Conservation (phyloP, 2,888 invertebrate species). For the Hypomecis punctinalis region DNA sequence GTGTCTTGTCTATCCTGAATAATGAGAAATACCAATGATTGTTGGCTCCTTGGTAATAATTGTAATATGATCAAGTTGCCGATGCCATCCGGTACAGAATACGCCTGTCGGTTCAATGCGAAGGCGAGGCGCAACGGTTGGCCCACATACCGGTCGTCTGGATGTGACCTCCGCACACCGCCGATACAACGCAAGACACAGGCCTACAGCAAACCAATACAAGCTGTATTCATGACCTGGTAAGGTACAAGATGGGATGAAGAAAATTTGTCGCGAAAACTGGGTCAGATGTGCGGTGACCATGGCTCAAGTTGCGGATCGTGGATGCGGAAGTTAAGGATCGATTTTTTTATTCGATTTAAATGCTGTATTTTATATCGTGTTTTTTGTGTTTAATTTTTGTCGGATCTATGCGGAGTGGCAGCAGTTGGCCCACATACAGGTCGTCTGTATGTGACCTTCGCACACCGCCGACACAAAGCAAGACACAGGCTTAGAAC, state of each 20-base stretch:
- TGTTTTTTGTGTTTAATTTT: too few relatives aligned
- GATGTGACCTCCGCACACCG: conserved; percentile 73
- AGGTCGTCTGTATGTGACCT: too few relatives aligned
- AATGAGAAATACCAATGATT: too few relatives aligned
- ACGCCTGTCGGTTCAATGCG: conserved; percentile 43
- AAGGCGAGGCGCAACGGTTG: conserved; percentile 61
- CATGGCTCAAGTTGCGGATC: not conserved
- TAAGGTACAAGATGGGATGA: conserved; percentile 9
- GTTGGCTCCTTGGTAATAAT: too few relatives aligned
- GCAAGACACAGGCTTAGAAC: conserved; percentile 33
- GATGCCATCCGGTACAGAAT: conserved; percentile 51
- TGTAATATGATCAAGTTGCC: not conserved
- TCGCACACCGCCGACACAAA: too few relatives aligned
- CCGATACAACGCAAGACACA: conserved; percentile 57
- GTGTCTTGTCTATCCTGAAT: too few relatives aligned
- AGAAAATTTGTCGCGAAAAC: conserved; percentile 26
- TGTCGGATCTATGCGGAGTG: too few relatives aligned
- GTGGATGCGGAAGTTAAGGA: conserved; percentile 18
- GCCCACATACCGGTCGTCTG: conserved; percentile 73
- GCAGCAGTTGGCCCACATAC: too few relatives aligned
- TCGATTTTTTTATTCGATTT: not conserved
- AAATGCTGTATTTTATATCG: not conserved
- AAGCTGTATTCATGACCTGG: conserved; percentile 22
- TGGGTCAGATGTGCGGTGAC: conserved; percentile 33
- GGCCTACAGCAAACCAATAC: conserved; percentile 39